Conservation (phyloP, 92 coral and sea anemone species). For the Muricea muricata region DNA sequence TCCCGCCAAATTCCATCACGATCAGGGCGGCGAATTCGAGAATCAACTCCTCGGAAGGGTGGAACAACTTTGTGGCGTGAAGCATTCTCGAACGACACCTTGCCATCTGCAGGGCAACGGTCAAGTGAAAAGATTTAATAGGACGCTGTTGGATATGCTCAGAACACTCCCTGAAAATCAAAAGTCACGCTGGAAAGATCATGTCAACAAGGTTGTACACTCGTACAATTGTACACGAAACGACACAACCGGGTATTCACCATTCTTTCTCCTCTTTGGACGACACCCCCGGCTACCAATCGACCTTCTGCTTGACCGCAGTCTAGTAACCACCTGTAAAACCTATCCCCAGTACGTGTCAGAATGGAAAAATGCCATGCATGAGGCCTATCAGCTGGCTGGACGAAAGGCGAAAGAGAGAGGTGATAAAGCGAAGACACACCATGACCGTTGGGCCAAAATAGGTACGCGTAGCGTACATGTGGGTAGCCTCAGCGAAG, state of each 20-base stretch:
- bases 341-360: neutral
- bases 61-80: conserved; percentile 43
- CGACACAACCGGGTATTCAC: neutral
- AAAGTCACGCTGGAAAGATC: conserved; percentile 59
- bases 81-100: neutral
- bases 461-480: no score
- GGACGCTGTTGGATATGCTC: conserved; percentile 41
- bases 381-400: neutral
- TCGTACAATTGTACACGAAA: neutral
- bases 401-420: neutral
- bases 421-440: neutral
- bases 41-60: conserved; percentile 44
- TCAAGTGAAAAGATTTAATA: conserved; percentile 44
- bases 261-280: neutral
- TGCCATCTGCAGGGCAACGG: conserved; percentile 56
- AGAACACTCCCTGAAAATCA: conserved; percentile 63
- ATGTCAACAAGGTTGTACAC: conserved; percentile 54
- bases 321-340: neutral
- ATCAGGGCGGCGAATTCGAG: conserved; percentile 41
- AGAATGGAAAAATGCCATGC: neutral
- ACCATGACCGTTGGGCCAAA: neutral
- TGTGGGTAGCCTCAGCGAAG: no score
- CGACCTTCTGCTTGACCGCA: neutral
- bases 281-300: neutral
- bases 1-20: conserved; percentile 17